phyloP scores from a whole-genome alignment of 2,888 invertebrate genomes.

The Epirrhoe alternata region DNA sequence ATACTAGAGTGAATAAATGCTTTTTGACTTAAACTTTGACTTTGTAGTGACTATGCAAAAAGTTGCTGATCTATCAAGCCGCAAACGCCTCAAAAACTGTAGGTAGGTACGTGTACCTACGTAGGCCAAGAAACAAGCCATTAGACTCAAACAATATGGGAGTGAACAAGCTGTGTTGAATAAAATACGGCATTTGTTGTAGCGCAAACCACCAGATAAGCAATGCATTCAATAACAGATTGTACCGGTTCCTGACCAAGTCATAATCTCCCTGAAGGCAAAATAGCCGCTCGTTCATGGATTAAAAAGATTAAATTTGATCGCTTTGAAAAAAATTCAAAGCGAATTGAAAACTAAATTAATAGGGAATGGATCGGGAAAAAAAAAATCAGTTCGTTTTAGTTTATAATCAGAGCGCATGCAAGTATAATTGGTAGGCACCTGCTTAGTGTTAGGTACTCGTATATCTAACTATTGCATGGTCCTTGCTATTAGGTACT shows the following conservation, averaged over 20 bases:
- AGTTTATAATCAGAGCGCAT: background rate
- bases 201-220: background rate
- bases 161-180: background rate
- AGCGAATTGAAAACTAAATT: slow-evolving; percentile 7
- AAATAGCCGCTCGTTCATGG: slow-evolving; percentile 15
- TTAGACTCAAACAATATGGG: background rate
- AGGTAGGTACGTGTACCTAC: too few relatives aligned
- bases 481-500: too few relatives aligned
- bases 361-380: slow-evolving; percentile 13
- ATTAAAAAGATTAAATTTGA: slow-evolving; percentile 22
- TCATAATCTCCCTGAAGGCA: slow-evolving; percentile 1
- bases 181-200: background rate
- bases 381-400: background rate
- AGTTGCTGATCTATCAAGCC: too few relatives aligned
- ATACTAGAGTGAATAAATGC: too few relatives aligned
- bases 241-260: background rate
- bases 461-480: too few relatives aligned
- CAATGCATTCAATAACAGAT: slow-evolving; percentile 10
- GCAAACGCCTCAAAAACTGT: too few relatives aligned
- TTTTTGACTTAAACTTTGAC: too few relatives aligned
- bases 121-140: too few relatives aligned
- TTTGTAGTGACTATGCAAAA: too few relatives aligned
- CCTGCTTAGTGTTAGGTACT: too few relatives aligned
- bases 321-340: background rate
- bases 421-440: too few relatives aligned